These are phyloP conservation scores for Oligia fasciuncula DNA, from an alignment of 2,888 invertebrate genomes.

Conservation along the genomic window DNA sequence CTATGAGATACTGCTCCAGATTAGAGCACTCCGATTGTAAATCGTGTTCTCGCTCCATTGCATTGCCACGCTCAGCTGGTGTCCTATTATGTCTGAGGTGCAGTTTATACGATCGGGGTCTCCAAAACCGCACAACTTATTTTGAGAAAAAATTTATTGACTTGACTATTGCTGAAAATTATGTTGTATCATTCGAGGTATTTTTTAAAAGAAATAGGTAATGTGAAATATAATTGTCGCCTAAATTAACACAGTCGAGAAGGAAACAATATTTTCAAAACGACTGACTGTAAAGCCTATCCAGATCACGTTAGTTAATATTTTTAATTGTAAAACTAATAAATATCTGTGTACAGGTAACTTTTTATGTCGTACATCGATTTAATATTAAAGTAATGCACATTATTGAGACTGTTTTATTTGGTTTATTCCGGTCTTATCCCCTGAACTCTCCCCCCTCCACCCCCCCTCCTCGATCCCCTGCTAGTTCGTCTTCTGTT, in stretches of 20 bases:
- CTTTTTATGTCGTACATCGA: slow-evolving; percentile 86
- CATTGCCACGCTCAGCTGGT: background rate
- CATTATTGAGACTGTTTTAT: slow-evolving; percentile 67
- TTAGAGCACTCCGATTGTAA: slow-evolving; percentile 26
- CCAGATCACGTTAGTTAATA: slow-evolving; percentile 73
- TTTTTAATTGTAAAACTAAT: slow-evolving; percentile 71
- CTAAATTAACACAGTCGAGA: slow-evolving; percentile 60
- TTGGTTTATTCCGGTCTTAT: slow-evolving; percentile 21
- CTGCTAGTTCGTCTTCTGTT: too few relatives aligned
- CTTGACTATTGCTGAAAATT: background rate
- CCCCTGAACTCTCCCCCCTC: too few relatives aligned
- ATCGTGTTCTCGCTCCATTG: slow-evolving; percentile 14
- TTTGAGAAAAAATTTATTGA: background rate
- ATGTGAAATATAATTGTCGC: slow-evolving; percentile 7
- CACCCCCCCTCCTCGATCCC: too few relatives aligned
- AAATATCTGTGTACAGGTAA: slow-evolving; percentile 80
- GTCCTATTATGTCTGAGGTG: background rate
- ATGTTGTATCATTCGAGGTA: background rate
- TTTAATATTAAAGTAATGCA: slow-evolving; percentile 83
- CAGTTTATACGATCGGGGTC: slow-evolving; percentile 5
- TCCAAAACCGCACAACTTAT: background rate
- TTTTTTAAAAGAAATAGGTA: background rate
- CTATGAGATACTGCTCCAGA: slow-evolving; percentile 10
- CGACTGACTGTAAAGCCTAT: slow-evolving; percentile 78
- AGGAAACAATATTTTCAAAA: slow-evolving; percentile 66